A percentile compares a stretch with the other conserved stretches of the same genome.
Evolutionary conservation across 1,140 invertebrate species (phyloP).

Genomic region (Heliconius eleuchia): DNA sequence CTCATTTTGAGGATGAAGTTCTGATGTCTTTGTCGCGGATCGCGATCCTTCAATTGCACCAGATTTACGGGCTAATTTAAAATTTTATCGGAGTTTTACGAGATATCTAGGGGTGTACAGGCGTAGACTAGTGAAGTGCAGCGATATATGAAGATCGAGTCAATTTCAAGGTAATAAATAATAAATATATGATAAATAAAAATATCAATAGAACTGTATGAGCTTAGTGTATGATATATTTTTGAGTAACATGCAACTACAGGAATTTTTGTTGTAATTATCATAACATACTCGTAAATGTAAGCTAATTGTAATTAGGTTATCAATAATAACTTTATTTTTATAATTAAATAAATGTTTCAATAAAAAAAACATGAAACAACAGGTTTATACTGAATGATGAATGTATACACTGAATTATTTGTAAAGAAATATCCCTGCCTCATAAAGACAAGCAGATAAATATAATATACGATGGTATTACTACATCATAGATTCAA

Average conservation of each 20-base stretch:
- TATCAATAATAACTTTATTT: background rate
- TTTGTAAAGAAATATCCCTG: too few relatives aligned
- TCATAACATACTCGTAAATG: background rate
- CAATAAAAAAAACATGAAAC: too few relatives aligned
- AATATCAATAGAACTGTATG: too few relatives aligned
- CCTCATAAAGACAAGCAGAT: background rate
- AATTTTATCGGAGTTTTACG: constrained; percentile 35
- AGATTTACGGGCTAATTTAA: constrained; percentile 50
- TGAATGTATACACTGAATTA: too few relatives aligned
- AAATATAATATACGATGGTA: background rate
- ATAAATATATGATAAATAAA: too few relatives aligned
- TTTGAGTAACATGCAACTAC: constrained; percentile 10
- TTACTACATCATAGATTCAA: background rate
- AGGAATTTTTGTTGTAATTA: background rate
- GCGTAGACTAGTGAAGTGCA: background rate
- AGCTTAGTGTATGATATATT: background rate
- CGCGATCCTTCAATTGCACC: constrained; percentile 59
- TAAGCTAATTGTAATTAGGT: background rate
- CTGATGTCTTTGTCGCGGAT: constrained; percentile 68
- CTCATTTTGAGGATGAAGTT: constrained; percentile 79
- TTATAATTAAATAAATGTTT: background rate
- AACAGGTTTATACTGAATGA: too few relatives aligned
- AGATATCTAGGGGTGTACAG: background rate
- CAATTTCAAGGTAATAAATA: background rate
- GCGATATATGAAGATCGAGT: background rate